phyloP scores from a whole-genome alignment of 2,113 vertebrate species.

The Halcyon malimbica region DNA sequence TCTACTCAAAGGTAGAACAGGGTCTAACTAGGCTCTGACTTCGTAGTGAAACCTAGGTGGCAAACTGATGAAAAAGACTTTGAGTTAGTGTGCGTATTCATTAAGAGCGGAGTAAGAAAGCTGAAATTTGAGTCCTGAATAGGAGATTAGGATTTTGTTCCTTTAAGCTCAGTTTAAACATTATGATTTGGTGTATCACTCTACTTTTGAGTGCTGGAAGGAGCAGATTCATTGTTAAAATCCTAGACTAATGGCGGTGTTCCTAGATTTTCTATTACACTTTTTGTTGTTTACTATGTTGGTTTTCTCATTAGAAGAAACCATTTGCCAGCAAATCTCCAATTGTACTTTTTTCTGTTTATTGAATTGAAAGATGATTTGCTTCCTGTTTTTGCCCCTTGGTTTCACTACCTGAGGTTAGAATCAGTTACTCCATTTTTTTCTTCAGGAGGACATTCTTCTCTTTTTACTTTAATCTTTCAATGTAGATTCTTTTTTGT shows the following conservation, averaged over 20 bases:
- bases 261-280: fast-evolving
- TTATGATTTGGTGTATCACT: not conserved
- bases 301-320: not conserved
- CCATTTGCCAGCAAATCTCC: not conserved
- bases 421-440: not conserved
- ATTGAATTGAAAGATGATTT: not conserved
- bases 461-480: not conserved
- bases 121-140: not conserved
- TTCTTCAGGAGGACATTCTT: not conserved
- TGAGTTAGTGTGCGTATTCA: not conserved
- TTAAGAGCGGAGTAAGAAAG: not conserved
- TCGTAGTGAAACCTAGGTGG: not conserved
- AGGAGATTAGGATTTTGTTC: not conserved
- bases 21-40: not conserved
- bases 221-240: not conserved
- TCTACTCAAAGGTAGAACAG: not conserved
- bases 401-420: not conserved
- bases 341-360: fast-evolving
- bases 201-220: not conserved
- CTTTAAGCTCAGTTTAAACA: not conserved
- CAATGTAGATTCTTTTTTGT: not conserved
- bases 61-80: not conserved
- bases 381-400: not conserved
- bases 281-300: not conserved
- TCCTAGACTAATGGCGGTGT: not conserved